These are phyloP conservation scores for Heliocidaris tuberculata DNA, from an alignment of 35 echinoderm and acorn worm genomes.

Conservation along the genomic window DNA sequence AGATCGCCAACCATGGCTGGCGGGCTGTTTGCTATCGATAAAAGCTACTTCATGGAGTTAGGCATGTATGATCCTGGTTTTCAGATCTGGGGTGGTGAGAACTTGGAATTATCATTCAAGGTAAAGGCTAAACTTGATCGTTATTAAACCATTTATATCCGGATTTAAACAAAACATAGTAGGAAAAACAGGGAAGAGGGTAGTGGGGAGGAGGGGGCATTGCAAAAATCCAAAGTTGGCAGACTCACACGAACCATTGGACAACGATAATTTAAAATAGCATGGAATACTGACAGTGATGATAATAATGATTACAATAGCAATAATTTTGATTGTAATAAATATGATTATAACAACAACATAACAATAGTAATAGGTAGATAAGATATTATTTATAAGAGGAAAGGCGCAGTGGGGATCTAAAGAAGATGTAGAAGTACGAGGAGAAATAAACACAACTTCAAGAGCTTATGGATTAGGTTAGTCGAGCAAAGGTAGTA, in stretches of 20 bases:
- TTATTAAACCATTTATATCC: neutral
- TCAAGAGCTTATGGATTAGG: too few species aligned
- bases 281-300: neutral
- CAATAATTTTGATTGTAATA: neutral
- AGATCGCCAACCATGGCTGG: constrained; percentile 67
- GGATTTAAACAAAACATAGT: neutral
- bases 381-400: too few species aligned
- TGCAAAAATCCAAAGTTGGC: neutral
- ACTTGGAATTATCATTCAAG: constrained; percentile 74
- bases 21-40: constrained; percentile 63
- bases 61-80: constrained; percentile 61
- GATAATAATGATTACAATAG: neutral
- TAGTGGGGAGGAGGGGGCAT: neutral
- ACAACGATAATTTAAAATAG: neutral
- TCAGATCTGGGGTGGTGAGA: constrained; percentile 69
- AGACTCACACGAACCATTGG: too few species aligned
- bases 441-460: too few species aligned
- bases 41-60: constrained; percentile 62
- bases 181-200: too few species aligned
- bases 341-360: neutral
- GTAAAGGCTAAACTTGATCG: neutral
- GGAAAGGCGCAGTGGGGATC: too few species aligned
- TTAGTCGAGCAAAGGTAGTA: too few species aligned
- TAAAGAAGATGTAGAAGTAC: too few species aligned
- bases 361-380: too few species aligned